Base-by-base conservation (phyloP, 2,888 invertebrate genomes). In the Synergus itoensis region DNA sequence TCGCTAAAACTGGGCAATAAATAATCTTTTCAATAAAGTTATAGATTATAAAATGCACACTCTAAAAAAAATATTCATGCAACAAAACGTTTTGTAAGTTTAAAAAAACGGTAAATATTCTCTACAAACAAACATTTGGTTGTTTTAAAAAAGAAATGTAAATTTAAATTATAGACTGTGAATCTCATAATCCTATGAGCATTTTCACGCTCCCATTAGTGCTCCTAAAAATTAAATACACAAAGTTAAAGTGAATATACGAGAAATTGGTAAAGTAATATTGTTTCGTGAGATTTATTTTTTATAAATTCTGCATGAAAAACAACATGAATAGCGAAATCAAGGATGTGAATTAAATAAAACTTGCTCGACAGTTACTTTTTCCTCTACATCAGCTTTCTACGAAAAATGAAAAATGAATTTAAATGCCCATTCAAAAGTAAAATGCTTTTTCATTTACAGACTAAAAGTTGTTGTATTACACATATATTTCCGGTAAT, bases 301-400 rank as follows among this genome's bases (percentile, higher is more conserved):
- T 53, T 11, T 53, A n/a, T 5, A n/a, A 28, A 73, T 40, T 12
- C 48, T 53, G 18, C 40, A 4, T 36, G 36, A 53, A 36, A 7
- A 36, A 57, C 2, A 57, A n/a, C n/a, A 36, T 57, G 73, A 73
- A 73, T 73, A 48, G 36, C 48, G 12, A 53, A 73, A 73, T 73
- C 40, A 57, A 73, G 73, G 48, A 48, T 62, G 9, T 69, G 28
- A 48, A 69, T 69, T 7, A 53, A 67, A 67, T 67, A 7, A 65
- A 69, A 69, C 36, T 69, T 69, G 28, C 28, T 36, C 36, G 16
- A 3, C 16, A 48, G 48, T 53, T 53, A 28, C 36, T 45, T 69
- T 64, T 12, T 45, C 14, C 14, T 18, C 8, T 8, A 9, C 7
- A 69, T 8, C 28, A 16, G 18, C 14, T 45, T 48, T 48, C 16